Conservation (phyloP, 2,113 vertebrate genomes). For the Cyanistes caeruleus region DNA sequence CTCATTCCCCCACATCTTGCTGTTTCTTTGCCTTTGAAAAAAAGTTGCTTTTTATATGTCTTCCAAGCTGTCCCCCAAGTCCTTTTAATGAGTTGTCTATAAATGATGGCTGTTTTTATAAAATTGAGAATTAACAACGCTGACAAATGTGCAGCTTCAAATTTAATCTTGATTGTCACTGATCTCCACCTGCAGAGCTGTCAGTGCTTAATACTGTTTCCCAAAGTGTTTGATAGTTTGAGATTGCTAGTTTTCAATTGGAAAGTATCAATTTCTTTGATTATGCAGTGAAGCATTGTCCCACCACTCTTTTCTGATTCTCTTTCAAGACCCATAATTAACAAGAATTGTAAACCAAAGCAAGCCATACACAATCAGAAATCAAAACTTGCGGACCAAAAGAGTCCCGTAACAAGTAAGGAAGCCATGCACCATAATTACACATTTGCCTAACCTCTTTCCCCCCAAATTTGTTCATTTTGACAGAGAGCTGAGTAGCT, state of each 20-base stretch:
- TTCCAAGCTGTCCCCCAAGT: background rate
- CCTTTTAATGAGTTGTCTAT: background rate
- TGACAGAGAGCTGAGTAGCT: background rate
- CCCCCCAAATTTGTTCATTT: background rate
- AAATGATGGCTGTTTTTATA: background rate
- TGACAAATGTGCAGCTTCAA: background rate
- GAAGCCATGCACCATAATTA: constrained; percentile 6
- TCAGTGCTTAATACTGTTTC: background rate
- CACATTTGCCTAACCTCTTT: background rate
- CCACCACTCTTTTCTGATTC: background rate
- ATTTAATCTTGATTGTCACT: background rate
- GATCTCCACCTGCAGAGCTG: background rate
- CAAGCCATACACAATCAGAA: background rate
- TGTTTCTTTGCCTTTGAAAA: background rate
- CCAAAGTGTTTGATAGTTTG: background rate
- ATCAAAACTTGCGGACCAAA: background rate
- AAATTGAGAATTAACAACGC: background rate
- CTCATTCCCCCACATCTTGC: background rate
- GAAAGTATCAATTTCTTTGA: background rate
- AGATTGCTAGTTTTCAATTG: background rate
- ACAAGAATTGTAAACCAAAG: background rate
- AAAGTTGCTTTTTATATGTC: background rate
- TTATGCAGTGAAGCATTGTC: background rate
- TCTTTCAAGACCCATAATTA: background rate
- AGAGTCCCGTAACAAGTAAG: background rate